Evolutionary conservation across 2,113 vertebrate genomes (phyloP).

Genomic region (Phylloscopus trochilus): DNA sequence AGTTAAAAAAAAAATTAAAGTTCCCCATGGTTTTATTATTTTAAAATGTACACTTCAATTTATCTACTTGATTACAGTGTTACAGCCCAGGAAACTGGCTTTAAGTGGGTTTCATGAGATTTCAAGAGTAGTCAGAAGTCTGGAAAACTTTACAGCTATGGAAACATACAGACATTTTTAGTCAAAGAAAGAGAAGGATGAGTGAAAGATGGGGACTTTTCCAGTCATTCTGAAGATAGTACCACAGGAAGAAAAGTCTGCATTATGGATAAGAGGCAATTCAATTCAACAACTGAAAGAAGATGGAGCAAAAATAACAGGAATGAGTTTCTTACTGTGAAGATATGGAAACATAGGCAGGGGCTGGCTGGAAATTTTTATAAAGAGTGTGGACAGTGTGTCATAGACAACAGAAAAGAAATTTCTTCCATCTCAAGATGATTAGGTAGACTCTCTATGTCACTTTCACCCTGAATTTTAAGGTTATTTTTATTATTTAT

Average conservation of each 20-base stretch:
- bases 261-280: not conserved
- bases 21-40: not conserved
- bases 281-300: not conserved
- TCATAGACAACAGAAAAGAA: not conserved
- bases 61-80: not conserved
- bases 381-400: not conserved
- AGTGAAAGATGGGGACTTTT: not conserved
- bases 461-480: not conserved
- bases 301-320: not conserved
- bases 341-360: not conserved
- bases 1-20: not conserved
- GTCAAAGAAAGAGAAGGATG: not conserved
- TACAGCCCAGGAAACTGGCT: not conserved
- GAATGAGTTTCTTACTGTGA: not conserved
- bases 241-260: not conserved
- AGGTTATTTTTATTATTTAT: accelerated
- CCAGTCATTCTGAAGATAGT: not conserved
- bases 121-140: not conserved
- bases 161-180: not conserved
- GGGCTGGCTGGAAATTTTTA: not conserved
- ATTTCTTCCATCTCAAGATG: not conserved
- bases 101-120: not conserved
- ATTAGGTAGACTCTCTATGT: not conserved
- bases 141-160: not conserved
- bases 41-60: not conserved